These are phyloP conservation scores for Premnoplex brunnescens DNA, from an alignment of 2,797 vertebrate species.

Conservation along the genomic window DNA sequence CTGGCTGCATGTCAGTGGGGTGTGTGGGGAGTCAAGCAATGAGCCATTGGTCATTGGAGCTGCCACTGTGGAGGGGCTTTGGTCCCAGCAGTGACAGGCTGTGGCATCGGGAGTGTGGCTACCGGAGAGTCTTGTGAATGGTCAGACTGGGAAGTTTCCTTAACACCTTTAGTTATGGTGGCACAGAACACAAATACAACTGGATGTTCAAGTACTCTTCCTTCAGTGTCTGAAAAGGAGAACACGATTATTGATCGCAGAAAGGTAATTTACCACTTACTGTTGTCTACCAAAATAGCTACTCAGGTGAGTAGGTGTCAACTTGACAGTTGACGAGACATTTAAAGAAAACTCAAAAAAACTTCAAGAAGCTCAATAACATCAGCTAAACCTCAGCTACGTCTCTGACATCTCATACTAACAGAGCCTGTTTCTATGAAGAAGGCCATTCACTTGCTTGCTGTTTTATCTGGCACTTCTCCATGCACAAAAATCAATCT, in stretches of 20 bases:
- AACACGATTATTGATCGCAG: background rate
- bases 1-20: too few relatives aligned
- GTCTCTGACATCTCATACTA: conserved; percentile 15
- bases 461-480: conserved; percentile 76
- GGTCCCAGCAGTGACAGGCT: background rate
- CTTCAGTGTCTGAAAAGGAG: background rate
- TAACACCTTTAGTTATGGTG: background rate
- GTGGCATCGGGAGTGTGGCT: background rate
- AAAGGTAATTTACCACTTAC: background rate
- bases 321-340: background rate
- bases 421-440: conserved; percentile 32
- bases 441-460: background rate
- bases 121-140: fast-evolving
- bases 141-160: background rate
- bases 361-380: background rate
- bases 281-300: background rate
- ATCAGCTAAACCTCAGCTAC: conserved; percentile 4
- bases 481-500: conserved; percentile 75
- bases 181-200: background rate
- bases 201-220: background rate
- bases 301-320: background rate
- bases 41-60: fast-evolving
- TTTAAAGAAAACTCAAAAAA: background rate
- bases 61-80: too few relatives aligned
- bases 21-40: fast-evolving